Evolutionary conservation across 2,888 invertebrate genomes (phyloP).

Genomic region (Temnothorax ravouxi): DNA sequence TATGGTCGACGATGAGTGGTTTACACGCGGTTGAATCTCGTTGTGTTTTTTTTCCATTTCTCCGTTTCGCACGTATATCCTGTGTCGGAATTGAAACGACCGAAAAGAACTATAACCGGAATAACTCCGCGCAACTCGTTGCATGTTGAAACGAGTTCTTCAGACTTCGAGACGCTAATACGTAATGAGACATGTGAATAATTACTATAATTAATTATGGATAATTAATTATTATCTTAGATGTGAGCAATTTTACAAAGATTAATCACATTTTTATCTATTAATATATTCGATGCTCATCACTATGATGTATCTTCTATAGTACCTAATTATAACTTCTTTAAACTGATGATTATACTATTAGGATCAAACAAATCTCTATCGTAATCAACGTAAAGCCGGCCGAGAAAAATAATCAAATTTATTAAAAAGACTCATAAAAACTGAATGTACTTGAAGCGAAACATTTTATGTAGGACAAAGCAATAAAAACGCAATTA

Average conservation of each 20-base stretch:
- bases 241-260: neutral
- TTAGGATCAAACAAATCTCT: neutral
- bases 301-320: neutral
- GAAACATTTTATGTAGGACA: neutral
- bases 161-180: neutral
- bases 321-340: constrained; percentile 1
- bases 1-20: constrained; percentile 74
- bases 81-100: constrained; percentile 57
- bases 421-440: neutral
- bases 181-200: constrained; percentile 13
- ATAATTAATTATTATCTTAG: too few relatives aligned
- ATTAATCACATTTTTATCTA: constrained; percentile 9
- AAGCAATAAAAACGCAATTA: neutral
- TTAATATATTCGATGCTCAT: neutral
- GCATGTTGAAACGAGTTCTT: neutral
- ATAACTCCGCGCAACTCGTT: constrained; percentile 15
- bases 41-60: constrained; percentile 53
- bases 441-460: neutral
- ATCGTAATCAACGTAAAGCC: neutral
- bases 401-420: neutral
- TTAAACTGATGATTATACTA: neutral
- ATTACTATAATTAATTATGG: constrained; percentile 13
- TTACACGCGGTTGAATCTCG: constrained; percentile 73
- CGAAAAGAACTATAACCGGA: constrained; percentile 31
- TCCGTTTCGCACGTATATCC: constrained; percentile 56